phyloP scores from a whole-genome alignment of 2,797 vertebrate genomes.

The Sebastes reedi region DNA sequence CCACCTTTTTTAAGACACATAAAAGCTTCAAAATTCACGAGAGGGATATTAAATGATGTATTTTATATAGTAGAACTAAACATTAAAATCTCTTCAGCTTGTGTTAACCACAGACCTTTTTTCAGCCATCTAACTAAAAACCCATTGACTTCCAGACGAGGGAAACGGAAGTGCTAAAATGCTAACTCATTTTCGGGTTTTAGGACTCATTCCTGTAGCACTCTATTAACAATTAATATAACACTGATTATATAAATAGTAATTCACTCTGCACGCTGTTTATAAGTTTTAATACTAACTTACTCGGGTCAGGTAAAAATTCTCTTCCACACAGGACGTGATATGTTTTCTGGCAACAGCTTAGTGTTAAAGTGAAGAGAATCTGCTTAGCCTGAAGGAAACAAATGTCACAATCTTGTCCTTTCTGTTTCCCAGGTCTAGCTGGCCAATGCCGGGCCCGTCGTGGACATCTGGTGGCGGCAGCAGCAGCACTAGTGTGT shows the following conservation, averaged over 20 bases:
- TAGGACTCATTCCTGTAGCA: too few relatives aligned
- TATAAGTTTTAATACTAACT: background rate
- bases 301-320: background rate
- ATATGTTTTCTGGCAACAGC: background rate
- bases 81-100: too few relatives aligned
- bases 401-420: background rate
- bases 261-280: background rate
- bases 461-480: conserved; percentile 71
- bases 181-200: too few relatives aligned
- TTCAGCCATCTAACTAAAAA: too few relatives aligned
- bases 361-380: background rate
- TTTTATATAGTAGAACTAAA: too few relatives aligned
- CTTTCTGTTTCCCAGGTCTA: conserved; percentile 76
- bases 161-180: too few relatives aligned
- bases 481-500: conserved; percentile 60
- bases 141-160: background rate
- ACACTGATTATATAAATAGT: background rate
- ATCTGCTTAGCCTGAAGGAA: background rate
- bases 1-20: too few relatives aligned
- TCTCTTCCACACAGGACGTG: background rate
- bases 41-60: too few relatives aligned
- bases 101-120: too few relatives aligned
- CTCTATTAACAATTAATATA: background rate
- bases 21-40: too few relatives aligned
- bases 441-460: conserved; percentile 81